phyloP scores from a whole-genome alignment of 2,797 vertebrate species.

The Enteromius treurensis region DNA sequence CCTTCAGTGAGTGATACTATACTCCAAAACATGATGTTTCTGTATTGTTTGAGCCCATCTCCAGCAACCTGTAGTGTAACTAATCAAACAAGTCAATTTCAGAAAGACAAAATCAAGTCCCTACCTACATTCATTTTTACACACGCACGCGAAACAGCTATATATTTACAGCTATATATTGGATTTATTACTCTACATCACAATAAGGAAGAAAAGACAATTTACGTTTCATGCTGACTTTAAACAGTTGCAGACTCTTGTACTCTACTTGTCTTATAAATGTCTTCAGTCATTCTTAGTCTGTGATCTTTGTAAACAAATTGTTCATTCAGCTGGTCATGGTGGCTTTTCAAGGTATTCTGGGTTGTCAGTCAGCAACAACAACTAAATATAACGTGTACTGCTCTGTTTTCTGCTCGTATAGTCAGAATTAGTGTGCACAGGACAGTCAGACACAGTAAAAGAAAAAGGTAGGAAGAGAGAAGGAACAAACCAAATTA shows the following conservation, averaged over 20 bases:
- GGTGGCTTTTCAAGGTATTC: background rate
- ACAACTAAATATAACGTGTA: background rate
- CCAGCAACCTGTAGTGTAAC: background rate
- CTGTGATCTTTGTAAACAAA: background rate
- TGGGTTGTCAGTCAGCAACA: background rate
- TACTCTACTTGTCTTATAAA: background rate
- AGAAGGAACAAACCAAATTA: constrained; percentile 11
- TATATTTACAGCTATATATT: background rate
- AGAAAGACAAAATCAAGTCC: background rate
- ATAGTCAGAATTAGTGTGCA: background rate
- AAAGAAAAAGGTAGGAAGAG: background rate
- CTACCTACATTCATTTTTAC: background rate
- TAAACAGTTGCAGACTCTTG: background rate
- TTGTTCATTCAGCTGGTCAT: background rate
- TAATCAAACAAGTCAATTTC: background rate
- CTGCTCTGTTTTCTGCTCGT: background rate
- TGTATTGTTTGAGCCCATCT: background rate
- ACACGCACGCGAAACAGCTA: background rate
- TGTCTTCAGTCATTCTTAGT: background rate
- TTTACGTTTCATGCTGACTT: background rate
- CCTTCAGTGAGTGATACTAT: background rate
- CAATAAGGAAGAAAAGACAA: background rate
- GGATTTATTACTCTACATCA: background rate
- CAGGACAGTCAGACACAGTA: constrained; percentile 9
- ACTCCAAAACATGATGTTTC: background rate